Conservation (phyloP, 2,888 invertebrate genomes). For the Sicus ferrugineus region DNA sequence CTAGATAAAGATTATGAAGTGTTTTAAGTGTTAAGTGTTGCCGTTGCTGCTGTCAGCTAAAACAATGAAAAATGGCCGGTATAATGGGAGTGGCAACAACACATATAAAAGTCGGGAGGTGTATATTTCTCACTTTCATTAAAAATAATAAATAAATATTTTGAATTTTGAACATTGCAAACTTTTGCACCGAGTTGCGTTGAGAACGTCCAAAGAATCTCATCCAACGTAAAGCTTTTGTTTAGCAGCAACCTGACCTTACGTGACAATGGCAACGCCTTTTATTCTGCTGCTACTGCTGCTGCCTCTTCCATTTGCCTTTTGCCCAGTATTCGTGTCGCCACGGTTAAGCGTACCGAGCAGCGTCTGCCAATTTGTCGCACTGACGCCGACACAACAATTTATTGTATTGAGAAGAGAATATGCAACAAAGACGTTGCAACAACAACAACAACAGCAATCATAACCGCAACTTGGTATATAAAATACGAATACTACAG, state of each 20-base stretch:
- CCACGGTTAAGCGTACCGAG: conserved; percentile 7
- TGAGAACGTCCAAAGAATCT: background rate
- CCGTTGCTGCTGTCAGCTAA: background rate
- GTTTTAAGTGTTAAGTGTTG: background rate
- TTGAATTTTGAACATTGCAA: background rate
- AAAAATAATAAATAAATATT: background rate
- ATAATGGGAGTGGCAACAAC: too few relatives aligned
- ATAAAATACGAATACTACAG: background rate
- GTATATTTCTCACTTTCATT: background rate
- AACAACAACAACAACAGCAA: background rate
- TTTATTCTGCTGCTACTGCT: background rate
- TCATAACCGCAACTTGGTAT: background rate
- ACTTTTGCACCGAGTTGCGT: too few relatives aligned
- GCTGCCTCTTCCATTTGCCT: background rate
- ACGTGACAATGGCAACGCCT: too few relatives aligned
- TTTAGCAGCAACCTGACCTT: background rate
- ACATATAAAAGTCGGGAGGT: background rate
- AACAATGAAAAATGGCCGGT: background rate
- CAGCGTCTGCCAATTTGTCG: conserved; percentile 25
- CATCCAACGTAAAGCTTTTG: background rate
- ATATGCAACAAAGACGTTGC: background rate
- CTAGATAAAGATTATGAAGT: background rate
- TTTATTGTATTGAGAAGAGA: background rate
- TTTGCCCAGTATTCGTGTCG: conserved; percentile 5
- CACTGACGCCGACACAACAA: background rate